Base-by-base conservation (phyloP, 2,113 vertebrate species). In the Carassius auratus region DNA sequence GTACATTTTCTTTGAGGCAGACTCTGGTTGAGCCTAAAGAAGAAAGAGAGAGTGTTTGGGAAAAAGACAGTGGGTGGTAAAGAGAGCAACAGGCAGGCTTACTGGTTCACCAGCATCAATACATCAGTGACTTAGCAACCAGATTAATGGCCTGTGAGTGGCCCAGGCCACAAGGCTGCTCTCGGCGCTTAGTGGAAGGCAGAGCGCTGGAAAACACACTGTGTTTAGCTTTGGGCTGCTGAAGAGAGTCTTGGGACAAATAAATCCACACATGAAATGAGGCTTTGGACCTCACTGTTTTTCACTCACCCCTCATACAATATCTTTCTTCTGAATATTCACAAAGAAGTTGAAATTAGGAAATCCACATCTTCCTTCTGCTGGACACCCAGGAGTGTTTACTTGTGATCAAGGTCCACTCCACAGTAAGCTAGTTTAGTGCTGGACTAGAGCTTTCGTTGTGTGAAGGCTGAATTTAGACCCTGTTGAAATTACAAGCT, bases 111-210 rank as follows among this genome's bases (percentile, higher is more conserved):
- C 87, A 86, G 91, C 93, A 92, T 94, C 92, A 93, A 92, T 94
- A 92, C 94, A 93, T 91, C 93, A 93, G 92, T 92, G 91, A 90
- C 92, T 93, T 92, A 92, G 92, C 92, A 88, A 90, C 91, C 92
- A 94, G 94, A 94, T 94, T 94, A 95, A 94, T 92, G 91, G 91
- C 87, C 91, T 93, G 90, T 68, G 76, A 91, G 91, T 93, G 92
- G 91, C 91, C 86, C 92, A 89, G 90, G 94, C 92, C 91, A 90
- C 91, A 92, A 90, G 90, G 90, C 91, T 90, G 91, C 91, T 92
- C 89, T 87, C 85, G 90, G 89, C 84, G 90, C 90, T 92, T 83
- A 86, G 89, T 77, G 88, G 87, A 85, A 86, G 87, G 86, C 85
- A 90, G 86, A 91, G 86, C 89, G 89, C 89, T 86, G 90, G 90